These are phyloP conservation scores for Leontocebus nigricollis DNA, from an alignment of 2,797 vertebrate species.

Conservation along the genomic window DNA sequence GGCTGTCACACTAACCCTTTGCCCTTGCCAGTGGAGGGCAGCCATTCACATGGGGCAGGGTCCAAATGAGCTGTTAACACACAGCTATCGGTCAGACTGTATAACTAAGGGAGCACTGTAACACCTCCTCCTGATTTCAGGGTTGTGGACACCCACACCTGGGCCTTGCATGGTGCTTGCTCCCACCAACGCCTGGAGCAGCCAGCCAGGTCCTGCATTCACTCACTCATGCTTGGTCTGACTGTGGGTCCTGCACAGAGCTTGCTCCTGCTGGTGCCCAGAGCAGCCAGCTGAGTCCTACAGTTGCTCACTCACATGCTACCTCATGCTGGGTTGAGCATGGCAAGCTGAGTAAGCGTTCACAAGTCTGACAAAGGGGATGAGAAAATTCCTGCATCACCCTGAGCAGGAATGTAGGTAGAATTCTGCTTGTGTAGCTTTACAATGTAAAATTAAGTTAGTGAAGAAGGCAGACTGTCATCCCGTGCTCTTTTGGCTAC, in stretches of 20 bases:
- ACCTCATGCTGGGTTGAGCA: background rate
- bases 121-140: background rate
- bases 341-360: no score
- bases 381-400: background rate
- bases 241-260: background rate
- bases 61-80: background rate
- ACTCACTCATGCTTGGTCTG: background rate
- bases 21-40: no score
- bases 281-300: background rate
- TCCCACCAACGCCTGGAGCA: background rate
- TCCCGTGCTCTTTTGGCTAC: background rate
- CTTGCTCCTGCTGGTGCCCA: background rate
- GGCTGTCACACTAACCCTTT: no score
- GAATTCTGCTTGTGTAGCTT: background rate
- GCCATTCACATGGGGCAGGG: background rate
- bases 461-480: background rate
- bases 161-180: background rate
- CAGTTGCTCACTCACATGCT: background rate
- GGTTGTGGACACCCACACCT: background rate
- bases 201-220: background rate
- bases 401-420: background rate
- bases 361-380: no score
- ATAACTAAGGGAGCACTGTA: background rate
- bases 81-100: background rate
- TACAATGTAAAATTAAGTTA: background rate